These are phyloP conservation scores for Pogonognathellus flavescens DNA, from an alignment of 1,140 invertebrate species.

Conservation along the genomic window DNA sequence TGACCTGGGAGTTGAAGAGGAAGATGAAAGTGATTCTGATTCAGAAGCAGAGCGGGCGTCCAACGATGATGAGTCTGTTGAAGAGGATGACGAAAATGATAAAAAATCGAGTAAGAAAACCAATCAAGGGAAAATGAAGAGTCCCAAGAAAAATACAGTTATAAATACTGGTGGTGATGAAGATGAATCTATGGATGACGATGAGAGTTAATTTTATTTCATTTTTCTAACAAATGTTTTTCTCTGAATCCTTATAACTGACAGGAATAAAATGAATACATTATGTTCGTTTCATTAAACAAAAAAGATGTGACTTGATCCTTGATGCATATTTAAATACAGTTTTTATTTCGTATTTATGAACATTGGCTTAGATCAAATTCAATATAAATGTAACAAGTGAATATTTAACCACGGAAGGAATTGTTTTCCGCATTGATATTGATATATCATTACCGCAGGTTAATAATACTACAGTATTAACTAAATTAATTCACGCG, in stretches of 20 bases:
- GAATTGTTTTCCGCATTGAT: no score
- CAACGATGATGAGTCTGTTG: conserved; percentile 11
- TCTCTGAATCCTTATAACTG: conserved; percentile 8
- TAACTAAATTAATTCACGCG: no score
- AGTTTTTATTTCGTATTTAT: no score
- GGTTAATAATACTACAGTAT: no score
- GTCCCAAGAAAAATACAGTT: conserved; percentile 38
- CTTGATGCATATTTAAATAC: no score
- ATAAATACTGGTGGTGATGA: conserved; percentile 47
- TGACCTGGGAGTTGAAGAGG: conserved; percentile 66
- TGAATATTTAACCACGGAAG: no score
- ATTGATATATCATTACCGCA: no score
- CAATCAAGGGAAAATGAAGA: conserved; percentile 1
- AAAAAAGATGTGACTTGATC: background rate
- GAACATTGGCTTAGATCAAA: no score
- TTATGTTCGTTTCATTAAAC: background rate
- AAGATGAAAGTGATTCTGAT: conserved; percentile 58
- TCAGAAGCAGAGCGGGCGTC: conserved; percentile 31
- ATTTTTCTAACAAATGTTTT: no score
- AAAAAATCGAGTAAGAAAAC: background rate
- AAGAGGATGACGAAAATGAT: conserved; percentile 36
- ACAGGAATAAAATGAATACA: conserved; percentile 1
- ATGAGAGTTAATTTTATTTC: conserved; percentile 47
- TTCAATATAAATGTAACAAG: no score
- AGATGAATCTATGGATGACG: conserved; percentile 63